phyloP scores from a whole-genome alignment of 2,797 vertebrate species.

The Yasuhikotakia modesta region DNA sequence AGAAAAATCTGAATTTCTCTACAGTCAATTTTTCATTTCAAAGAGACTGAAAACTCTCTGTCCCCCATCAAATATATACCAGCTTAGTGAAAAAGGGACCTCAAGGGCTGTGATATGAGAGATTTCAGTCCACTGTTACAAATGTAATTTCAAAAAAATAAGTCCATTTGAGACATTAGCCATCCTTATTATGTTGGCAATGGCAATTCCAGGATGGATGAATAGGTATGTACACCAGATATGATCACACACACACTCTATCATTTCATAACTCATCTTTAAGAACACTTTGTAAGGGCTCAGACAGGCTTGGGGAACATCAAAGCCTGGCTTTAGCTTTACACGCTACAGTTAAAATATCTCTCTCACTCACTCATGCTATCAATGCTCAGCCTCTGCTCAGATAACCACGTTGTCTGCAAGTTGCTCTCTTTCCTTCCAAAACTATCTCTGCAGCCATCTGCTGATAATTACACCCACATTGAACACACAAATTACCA shows the following conservation, averaged over 20 bases:
- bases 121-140: not conserved
- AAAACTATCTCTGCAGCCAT: conserved; percentile 56
- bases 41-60: not conserved
- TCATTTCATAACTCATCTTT: conserved; percentile 68
- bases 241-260: conserved; percentile 4
- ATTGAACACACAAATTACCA: conserved; percentile 66
- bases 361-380: conserved; percentile 2
- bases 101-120: not conserved
- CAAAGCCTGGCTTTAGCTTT: conserved; percentile 64
- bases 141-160: conserved; percentile 14
- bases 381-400: conserved; percentile 26
- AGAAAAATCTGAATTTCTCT: not conserved
- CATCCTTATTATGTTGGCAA: not conserved
- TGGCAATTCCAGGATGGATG: conserved; percentile 57
- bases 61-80: not conserved
- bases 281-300: conserved; percentile 68
- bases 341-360: conserved; percentile 52
- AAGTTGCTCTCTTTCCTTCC: conserved; percentile 25
- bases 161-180: not conserved
- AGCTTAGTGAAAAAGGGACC: not conserved
- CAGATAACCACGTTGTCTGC: conserved; percentile 66
- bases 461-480: conserved; percentile 75
- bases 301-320: conserved; percentile 61
- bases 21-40: not conserved
- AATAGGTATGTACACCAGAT: conserved; percentile 16